Evolutionary conservation across 2,113 vertebrate genomes (phyloP).

Genomic region (Peromyscus californicus): DNA sequence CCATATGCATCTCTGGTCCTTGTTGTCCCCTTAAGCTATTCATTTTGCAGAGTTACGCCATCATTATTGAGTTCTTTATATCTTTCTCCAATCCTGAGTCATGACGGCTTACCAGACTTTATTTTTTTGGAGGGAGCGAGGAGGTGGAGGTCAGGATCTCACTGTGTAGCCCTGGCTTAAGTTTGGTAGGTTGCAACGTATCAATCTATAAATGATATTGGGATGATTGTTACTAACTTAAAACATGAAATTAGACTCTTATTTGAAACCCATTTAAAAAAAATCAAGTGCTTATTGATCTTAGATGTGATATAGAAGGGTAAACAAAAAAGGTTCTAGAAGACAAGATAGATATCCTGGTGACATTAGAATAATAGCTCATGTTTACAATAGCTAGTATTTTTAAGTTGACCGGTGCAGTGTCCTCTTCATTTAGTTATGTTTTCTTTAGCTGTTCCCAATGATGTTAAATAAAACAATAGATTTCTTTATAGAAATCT

Average conservation of each 20-base stretch:
- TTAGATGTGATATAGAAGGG: neutral
- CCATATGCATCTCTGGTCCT: neutral
- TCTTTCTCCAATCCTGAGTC: neutral
- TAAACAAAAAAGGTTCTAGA: neutral
- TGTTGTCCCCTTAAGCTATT: neutral
- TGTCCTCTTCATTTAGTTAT: neutral
- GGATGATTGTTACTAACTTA: neutral
- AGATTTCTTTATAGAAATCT: neutral
- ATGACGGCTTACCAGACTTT: neutral
- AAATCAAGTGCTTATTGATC: neutral
- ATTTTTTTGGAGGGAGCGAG: too few species aligned
- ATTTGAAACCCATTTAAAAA: neutral
- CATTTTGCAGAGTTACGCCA: neutral
- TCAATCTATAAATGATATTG: neutral
- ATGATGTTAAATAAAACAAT: neutral
- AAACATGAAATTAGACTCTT: slow-evolving; percentile 8
- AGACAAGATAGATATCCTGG: neutral
- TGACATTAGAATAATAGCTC: neutral
- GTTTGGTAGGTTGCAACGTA: neutral
- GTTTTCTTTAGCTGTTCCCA: neutral
- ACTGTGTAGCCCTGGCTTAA: neutral
- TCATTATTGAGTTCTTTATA: neutral
- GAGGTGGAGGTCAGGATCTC: neutral
- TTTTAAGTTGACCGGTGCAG: neutral
- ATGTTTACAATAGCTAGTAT: neutral